Evolutionary conservation across 2,797 vertebrate genomes (phyloP), one percentile per base, ranked within the genome.

Genomic region (Presbytis comata): DNA sequence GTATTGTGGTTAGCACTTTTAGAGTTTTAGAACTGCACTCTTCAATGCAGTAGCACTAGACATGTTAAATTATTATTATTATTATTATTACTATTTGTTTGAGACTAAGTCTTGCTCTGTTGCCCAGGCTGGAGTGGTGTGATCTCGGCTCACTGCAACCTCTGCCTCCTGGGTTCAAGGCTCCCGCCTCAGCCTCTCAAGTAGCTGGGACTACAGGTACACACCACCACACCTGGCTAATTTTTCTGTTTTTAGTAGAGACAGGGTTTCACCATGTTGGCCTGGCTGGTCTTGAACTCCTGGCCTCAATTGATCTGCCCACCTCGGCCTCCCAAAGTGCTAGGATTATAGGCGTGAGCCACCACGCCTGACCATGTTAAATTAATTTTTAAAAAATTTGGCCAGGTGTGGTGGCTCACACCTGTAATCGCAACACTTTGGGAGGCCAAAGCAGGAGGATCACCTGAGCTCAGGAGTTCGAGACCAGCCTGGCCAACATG

Each of bases 321-420:
- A 1, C 61, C 16, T n/a, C 8, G 16, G 61, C 61, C 16, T 67
- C 61, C 61, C 30, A n/a, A 67, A 67, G 61, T 19, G 30, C 61
- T 67, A 16, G 30, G 16, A 19, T 19, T 67, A 67, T 16, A 67
- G 61, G 8, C 61, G 4, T 67, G 61, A 67, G 30, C 16, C 61
- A n/a, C 61, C 8, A 4, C 7, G 0, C 30, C 61, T 4, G 0
- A 8, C 30, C 61, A n/a, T 16, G 6, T n/a, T 64, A n/a, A 64
- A 64, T 64, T 64, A 64, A 64, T 8, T n/a, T 64, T 64, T 17
- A 0, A 17, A 17, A 64, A n/a, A 17, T 64, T 64, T 1, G 6
- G 61, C 61, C 3, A 0, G 3, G 61, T 16, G 30, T 17, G 30
- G 30, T n/a, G 16, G 30, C 30, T 64, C 14, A 64, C 14, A 1